phyloP scores from a whole-genome alignment of 2,888 invertebrate genomes.

The Mactromeris polynyma region DNA sequence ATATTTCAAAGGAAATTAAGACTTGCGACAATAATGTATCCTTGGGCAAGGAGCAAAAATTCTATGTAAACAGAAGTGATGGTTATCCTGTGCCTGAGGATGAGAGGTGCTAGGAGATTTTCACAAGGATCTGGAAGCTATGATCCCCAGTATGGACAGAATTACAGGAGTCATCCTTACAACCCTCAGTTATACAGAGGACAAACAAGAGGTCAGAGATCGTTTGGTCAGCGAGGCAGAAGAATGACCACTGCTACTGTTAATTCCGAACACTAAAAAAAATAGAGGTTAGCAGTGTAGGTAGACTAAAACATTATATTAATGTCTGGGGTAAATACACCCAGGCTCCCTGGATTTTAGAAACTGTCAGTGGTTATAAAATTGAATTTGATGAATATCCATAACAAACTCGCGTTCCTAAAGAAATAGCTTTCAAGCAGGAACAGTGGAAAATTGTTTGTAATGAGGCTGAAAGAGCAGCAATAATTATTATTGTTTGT shows the following conservation, averaged over 20 bases:
- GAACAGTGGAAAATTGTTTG: conserved; percentile 37
- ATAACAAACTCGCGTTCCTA: conserved; percentile 30
- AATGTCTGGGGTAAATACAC: conserved; percentile 31
- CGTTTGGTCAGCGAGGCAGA: no score
- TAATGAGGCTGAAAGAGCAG: conserved; percentile 22
- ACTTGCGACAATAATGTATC: no score
- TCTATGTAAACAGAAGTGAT: no score
- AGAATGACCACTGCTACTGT: not conserved
- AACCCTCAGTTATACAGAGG: no score
- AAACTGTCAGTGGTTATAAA: conserved; percentile 40
- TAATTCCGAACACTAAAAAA: not conserved
- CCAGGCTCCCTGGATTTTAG: conserved; percentile 29
- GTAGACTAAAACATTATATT: not conserved
- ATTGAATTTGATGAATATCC: conserved; percentile 39
- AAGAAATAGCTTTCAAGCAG: conserved; percentile 43
- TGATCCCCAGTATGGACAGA: no score
- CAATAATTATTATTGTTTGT: conserved; percentile 35
- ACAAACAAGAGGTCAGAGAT: no score
- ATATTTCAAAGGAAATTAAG: conserved; percentile 50
- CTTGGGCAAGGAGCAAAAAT: no score
- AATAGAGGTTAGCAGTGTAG: not conserved
- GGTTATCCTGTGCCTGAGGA: no score
- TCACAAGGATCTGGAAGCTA: no score
- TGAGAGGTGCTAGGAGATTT: no score
- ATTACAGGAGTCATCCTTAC: no score